Evolutionary conservation across 92 coral and sea anemone genomes (phyloP).

Genomic region (Micromussa lordhowensis): DNA sequence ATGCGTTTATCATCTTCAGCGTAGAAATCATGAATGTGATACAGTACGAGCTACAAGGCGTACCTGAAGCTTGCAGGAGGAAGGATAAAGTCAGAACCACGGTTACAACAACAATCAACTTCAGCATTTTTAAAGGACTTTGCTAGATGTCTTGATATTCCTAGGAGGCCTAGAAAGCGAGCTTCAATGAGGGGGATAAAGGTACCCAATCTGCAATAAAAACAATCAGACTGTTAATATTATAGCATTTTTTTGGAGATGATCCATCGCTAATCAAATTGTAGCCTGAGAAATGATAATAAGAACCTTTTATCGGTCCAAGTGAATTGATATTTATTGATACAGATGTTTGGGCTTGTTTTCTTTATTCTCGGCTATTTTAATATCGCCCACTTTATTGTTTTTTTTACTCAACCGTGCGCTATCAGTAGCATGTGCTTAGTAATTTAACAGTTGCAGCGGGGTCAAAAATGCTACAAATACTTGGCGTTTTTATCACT

Average conservation of each 20-base stretch:
- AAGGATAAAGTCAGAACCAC: neutral
- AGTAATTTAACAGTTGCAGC: neutral
- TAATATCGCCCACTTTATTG: neutral
- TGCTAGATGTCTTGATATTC: neutral
- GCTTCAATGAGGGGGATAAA: neutral
- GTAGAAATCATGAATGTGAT: neutral
- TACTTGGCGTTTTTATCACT: neutral
- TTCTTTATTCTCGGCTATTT: neutral
- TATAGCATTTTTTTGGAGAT: neutral
- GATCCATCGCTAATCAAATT: conserved; percentile 1
- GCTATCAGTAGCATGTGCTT: neutral
- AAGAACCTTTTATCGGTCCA: neutral
- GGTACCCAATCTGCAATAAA: conserved; percentile 21
- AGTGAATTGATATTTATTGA: neutral
- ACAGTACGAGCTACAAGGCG: neutral
- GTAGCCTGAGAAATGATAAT: neutral
- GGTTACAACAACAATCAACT: conserved; percentile 1
- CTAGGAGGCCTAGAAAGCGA: neutral
- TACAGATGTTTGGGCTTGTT: neutral
- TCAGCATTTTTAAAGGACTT: conserved; percentile 8
- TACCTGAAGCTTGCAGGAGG: conserved; percentile 13
- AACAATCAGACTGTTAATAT: neutral
- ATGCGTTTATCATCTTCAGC: neutral
- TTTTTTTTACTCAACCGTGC: neutral
- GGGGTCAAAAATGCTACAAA: neutral